A percentile compares a stretch with the other conserved stretches of the same genome.
Evolutionary conservation across 1,140 invertebrate genomes (phyloP).

Genomic region (Aphelinus atriplicis): DNA sequence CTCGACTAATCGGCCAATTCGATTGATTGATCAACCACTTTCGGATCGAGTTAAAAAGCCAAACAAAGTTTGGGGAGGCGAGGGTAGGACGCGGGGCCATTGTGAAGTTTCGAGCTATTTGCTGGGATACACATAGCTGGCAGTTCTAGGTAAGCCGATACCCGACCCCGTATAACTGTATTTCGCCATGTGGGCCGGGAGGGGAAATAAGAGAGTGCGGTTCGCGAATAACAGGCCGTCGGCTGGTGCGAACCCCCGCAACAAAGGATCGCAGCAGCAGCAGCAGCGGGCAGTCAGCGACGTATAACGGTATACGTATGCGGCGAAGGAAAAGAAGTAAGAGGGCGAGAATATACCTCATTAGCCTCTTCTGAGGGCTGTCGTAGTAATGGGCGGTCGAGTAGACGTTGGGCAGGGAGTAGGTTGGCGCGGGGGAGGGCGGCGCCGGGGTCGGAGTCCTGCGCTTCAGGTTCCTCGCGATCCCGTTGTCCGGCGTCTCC

Average conservation of each 20-base stretch:
- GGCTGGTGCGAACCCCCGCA: neutral
- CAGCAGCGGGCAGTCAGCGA: neutral
- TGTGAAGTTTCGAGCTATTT: too few relatives aligned
- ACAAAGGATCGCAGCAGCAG: neutral
- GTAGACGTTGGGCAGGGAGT: slow-evolving; percentile 54
- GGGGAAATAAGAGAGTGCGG: slow-evolving; percentile 13
- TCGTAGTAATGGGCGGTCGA: slow-evolving; percentile 61
- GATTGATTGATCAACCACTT: too few relatives aligned
- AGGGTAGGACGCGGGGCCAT: too few relatives aligned
- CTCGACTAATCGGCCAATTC: too few relatives aligned
- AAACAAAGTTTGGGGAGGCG: too few relatives aligned
- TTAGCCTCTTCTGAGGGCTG: slow-evolving; percentile 61
- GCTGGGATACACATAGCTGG: too few relatives aligned
- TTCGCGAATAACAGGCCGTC: slow-evolving; percentile 11
- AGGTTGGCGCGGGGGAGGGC: slow-evolving; percentile 64
- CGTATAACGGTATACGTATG: neutral
- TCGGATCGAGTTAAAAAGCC: too few relatives aligned
- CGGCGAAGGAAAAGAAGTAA: neutral
- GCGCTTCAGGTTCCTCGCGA: slow-evolving; percentile 53
- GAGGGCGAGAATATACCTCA: slow-evolving; percentile 51
- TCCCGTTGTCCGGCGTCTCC: slow-evolving; percentile 27
- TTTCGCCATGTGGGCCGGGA: too few relatives aligned
- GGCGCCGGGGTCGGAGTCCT: slow-evolving; percentile 63
- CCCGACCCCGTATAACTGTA: too few relatives aligned
- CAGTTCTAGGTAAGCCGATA: too few relatives aligned